Evolutionary conservation across 92 coral and sea anemone genomes (phyloP).

Genomic region (Porites lobata): DNA sequence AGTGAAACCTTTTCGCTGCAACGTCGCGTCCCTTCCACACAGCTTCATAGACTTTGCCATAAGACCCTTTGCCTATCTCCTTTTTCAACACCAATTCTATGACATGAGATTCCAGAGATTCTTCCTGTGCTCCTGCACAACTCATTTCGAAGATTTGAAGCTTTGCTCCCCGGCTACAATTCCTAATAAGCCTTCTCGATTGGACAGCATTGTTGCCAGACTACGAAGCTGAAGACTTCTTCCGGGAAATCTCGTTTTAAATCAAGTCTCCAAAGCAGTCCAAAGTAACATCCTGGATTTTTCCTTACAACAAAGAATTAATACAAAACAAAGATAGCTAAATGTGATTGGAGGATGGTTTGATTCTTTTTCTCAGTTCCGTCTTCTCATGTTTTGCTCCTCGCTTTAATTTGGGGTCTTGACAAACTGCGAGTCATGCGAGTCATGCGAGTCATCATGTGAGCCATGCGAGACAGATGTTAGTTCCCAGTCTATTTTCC

Average conservation of each 20-base stretch:
- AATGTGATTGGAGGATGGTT: too few species aligned
- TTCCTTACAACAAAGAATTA: too few species aligned
- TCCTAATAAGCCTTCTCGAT: neutral
- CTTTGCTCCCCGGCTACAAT: neutral
- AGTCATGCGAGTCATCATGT: too few species aligned
- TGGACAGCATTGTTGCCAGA: neutral
- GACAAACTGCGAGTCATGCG: too few species aligned
- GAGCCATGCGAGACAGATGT: too few species aligned
- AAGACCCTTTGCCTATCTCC: slow-evolving; percentile 81
- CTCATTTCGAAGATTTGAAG: neutral
- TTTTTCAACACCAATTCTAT: slow-evolving; percentile 10
- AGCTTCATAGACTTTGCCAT: slow-evolving; percentile 81
- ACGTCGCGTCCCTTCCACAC: slow-evolving; percentile 69
- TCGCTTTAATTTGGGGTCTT: too few species aligned
- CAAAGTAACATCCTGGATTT: too few species aligned
- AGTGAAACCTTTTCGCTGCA: slow-evolving; percentile 83
- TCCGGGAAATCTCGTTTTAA: neutral
- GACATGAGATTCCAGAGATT: slow-evolving; percentile 39
- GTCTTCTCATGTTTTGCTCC: too few species aligned
- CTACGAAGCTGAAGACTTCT: neutral
- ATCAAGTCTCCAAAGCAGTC: too few species aligned
- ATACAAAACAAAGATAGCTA: too few species aligned
- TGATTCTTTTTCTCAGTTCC: too few species aligned
- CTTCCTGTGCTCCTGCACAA: neutral
- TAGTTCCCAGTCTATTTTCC: too few species aligned